Base-by-base conservation (phyloP, 2,888 invertebrate genomes). In the Scotopteryx bipunctaria region DNA sequence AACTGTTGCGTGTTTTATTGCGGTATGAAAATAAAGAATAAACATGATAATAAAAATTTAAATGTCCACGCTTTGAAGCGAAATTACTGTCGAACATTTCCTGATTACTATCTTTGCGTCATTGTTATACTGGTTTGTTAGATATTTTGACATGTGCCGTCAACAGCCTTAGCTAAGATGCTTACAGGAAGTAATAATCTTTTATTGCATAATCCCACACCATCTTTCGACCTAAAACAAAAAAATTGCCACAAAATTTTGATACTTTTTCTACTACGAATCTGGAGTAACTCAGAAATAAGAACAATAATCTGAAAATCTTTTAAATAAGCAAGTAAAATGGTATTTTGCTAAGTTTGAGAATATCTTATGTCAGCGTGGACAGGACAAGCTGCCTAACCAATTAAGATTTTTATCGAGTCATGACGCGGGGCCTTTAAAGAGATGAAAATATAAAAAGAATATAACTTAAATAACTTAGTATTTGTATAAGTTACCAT, bases 381-480 rank as follows among this genome's bases (percentile, higher is more conserved):
- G 69, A 65, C 73, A 68, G 67, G 69, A 64, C 76, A 64, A 69
- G 71, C 76, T 73, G 64, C 60, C 67, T 65, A 66, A 72, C 76
- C 81, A 81, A 86, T 84, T 83, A 84, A 86, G 87, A 88, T 88
- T 47, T 33, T 63, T 76, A 81, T 81, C 80, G 35, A 42, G 59
- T 69, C 44, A 48, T 73, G 76, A 73, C 75, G 54, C 66, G 55
- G 58, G 64, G 33, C 40, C 43, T 54, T 54, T 61, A 43, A 49
- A 54, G 35, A 9, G 16, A 11, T 17, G 25, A 41, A 35, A 27
- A 5, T 11, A 9, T 8, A 23, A 5, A 23, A 2, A 8, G 1
- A 23, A 23, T 8, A 21, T 2, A 6, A 21, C 21, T 21, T 1
- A 25, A n/a, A n/a, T n/a, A n/a, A n/a, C n/a, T n/a, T n/a, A n/a